Evolutionary conservation across 30 jellyfish, hydroid and myxozoan genomes (phyloP), one percentile per base, ranked within the genome.

Genomic region (Hydractinia echinata): DNA sequence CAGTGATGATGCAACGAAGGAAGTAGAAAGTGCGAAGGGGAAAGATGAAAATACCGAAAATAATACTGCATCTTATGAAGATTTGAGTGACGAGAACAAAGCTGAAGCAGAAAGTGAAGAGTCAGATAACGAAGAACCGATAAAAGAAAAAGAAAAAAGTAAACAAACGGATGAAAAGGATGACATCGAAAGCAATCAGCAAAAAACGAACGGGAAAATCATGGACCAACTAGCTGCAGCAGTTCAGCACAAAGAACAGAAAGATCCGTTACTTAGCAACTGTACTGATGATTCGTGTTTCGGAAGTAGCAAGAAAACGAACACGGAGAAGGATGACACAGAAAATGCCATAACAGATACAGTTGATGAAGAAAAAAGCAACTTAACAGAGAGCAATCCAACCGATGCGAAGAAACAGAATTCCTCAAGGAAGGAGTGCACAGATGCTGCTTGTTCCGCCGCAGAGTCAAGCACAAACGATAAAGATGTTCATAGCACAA

Each of bases 261-360:
- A 30, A 30, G 44, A 30, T 30, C 44, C 44, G 44, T 30, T 30
- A 30, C 44, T 30, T 30, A 30, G 44, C 44, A 64, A 64, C 74
- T 64, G 74, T 64, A 64, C 74, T 51, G 74, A 64, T 6, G 39
- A 64, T 6, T n/a, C 51, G 19, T 64, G 74, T 64, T 64, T 64
- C 4, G 74, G 39, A 53, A 52, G 30, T 8, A 30, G 44, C 21
- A 20, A n/a, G 60, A 61, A 77, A 74, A 18, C 83, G 66, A 74
- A 21, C 44, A 74, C 15, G 83, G 68, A 72, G 19, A 72, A 18
- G 10, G 50, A 72, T 72, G 81, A 72, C 81, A 72, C 60, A 72
- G 81, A 72, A 72, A 72, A 58, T 72, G 61, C 83, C 13, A 48
- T 58, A 48, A 58, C 83, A 48, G 61, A 30, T 53, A 77, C 50